Evolutionary conservation across 2,888 invertebrate genomes (phyloP).

Genomic region (Deilephila elpenor): DNA sequence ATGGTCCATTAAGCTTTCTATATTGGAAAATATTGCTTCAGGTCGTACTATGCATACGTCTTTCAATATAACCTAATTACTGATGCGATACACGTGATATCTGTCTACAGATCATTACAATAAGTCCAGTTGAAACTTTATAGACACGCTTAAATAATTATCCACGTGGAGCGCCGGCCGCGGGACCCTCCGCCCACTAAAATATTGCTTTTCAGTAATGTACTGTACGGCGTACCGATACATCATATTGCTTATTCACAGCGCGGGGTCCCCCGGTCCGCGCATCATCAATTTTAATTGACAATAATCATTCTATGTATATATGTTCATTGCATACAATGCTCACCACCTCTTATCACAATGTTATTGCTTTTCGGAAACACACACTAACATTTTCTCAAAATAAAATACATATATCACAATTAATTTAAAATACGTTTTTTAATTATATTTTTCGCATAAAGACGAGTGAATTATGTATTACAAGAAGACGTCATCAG

Average conservation of each 20-base stretch:
- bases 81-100: conserved; percentile 45
- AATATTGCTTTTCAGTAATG: conserved; percentile 29
- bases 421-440: conserved; percentile 74
- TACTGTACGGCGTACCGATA: conserved; percentile 33
- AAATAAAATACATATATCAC: conserved; percentile 75
- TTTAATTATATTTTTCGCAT: conserved; percentile 49
- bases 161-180: conserved; percentile 12
- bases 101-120: conserved; percentile 46
- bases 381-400: conserved; percentile 70
- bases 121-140: conserved; percentile 27
- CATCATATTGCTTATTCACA: conserved; percentile 32
- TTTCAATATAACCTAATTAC: conserved; percentile 49
- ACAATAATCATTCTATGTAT: conserved; percentile 71
- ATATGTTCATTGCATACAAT: conserved; percentile 64
- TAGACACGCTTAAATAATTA: conserved; percentile 27
- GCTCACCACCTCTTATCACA: conserved; percentile 77
- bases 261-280: conserved; percentile 52
- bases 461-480: conserved; percentile 50
- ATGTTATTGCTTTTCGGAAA: conserved; percentile 81
- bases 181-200: conserved; percentile 12
- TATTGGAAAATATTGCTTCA: conserved; percentile 70
- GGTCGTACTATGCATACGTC: conserved; percentile 53
- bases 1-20: conserved; percentile 79
- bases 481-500: conserved; percentile 55
- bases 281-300: conserved; percentile 64